Evolutionary conservation across 2,113 vertebrate species (phyloP), one percentile per base, ranked within the genome.

Genomic region (Collichthys lucidus): DNA sequence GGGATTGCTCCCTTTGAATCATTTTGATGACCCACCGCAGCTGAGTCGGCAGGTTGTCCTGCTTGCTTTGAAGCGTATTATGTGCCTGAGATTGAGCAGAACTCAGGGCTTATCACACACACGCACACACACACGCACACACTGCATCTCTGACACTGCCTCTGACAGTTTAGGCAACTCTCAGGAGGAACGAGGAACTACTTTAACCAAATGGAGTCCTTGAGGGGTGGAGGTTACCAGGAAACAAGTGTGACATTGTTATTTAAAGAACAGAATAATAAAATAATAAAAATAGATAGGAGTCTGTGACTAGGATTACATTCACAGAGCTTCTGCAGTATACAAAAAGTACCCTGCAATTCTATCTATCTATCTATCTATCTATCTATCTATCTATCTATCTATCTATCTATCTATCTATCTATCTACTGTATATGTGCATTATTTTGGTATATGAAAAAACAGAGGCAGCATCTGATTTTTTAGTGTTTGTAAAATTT

Each of bases 11-110:
- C 82, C 87, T 91, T 91, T 94, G 91, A 94, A 93, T 94, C 92
- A 85, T 94, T 94, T 85, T 92, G 90, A 93, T 93, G 93, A 94
- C 89, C 94, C 76, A 56, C 84, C 29, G 31, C 91, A 91, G 93
- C 93, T 94, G 94, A 95, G 89, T 94, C 92, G 92, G 94, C 94
- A 95, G 92, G 88, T 92, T 93, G 91, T 92, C 91, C 80, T 69
- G 89, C 80, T 82, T 75, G 82, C 92, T 94, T 87, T 93, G 90
- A 92, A 93, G 91, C 85, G 77, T 88, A 94, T 94, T 92, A 93
- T 90, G 84, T 71, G 88, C 77, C 88, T 53, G 74, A 90, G 89
- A 93, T 91, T 88, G 92, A 90, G 88, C 83, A 89, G 77, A 88
- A 89, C 68, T 85, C 78, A 6, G 60, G 82, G 79, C 86, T 94